These are phyloP conservation scores for Dryobota labecula DNA, from an alignment of 2,888 invertebrate species.

Conservation along the genomic window DNA sequence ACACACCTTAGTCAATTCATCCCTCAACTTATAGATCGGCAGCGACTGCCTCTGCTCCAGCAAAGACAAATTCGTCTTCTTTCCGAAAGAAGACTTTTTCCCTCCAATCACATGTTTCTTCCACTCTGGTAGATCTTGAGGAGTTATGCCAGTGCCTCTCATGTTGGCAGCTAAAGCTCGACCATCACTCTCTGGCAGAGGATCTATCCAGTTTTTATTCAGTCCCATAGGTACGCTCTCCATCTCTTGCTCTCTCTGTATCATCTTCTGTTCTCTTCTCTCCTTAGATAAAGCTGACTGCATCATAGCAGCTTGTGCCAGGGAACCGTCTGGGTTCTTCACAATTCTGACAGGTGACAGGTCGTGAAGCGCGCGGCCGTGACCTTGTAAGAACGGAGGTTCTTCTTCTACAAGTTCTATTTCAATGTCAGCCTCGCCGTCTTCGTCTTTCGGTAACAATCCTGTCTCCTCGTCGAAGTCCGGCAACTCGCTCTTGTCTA, in stretches of 20 bases:
- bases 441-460: slow-evolving; percentile 96
- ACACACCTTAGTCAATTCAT: slow-evolving; percentile 96
- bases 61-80: slow-evolving; percentile 98
- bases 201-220: slow-evolving; percentile 99
- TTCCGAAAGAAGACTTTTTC: slow-evolving; percentile 99
- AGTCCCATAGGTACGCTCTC: slow-evolving; percentile 94
- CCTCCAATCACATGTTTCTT: slow-evolving; percentile 99
- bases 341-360: slow-evolving; percentile 98
- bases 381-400: slow-evolving; percentile 98
- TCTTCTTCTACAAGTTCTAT: slow-evolving; percentile 99
- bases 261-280: slow-evolving; percentile 98
- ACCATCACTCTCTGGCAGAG: slow-evolving; percentile 95
- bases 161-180: slow-evolving; percentile 94
- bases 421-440: slow-evolving; percentile 99
- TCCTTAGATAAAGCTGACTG: slow-evolving; percentile 99
- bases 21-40: slow-evolving; percentile 98
- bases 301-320: slow-evolving; percentile 99
- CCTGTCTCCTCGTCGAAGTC: slow-evolving; percentile 99
- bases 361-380: slow-evolving; percentile 97
- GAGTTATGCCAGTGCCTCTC: slow-evolving; percentile 95
- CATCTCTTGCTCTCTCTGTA: slow-evolving; percentile 97
- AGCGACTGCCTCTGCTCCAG: slow-evolving; percentile 98
- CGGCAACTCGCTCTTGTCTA: slow-evolving; percentile 98
- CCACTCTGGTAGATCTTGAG: slow-evolving; percentile 99
- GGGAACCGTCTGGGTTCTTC: slow-evolving; percentile 99